These are phyloP conservation scores for Barypeithes pellucidus DNA, from an alignment of 2,888 invertebrate genomes.

Conservation along the genomic window DNA sequence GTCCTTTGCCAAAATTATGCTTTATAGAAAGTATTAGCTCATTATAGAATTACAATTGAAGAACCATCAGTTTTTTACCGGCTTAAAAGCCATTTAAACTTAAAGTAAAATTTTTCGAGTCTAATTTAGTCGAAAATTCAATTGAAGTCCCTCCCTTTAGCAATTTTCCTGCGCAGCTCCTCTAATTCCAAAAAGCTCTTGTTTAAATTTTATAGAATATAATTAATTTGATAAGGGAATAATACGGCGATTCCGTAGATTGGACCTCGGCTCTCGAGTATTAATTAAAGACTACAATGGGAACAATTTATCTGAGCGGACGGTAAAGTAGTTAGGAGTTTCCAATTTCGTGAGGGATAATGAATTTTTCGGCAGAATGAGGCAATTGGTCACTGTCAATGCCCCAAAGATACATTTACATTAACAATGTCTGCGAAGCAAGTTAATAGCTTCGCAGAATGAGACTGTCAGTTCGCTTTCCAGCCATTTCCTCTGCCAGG, in stretches of 20 bases:
- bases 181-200: constrained; percentile 39
- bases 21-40: background rate
- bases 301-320: constrained; percentile 61
- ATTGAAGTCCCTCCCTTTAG: constrained; percentile 37
- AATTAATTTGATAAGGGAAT: constrained; percentile 63
- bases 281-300: constrained; percentile 66
- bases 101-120: constrained; percentile 22
- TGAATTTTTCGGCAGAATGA: constrained; percentile 65
- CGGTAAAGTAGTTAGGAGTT: constrained; percentile 63
- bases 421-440: constrained; percentile 66
- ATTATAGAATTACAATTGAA: background rate
- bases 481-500: constrained; percentile 58
- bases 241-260: constrained; percentile 60
- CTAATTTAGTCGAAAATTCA: constrained; percentile 30
- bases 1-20: no score
- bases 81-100: constrained; percentile 3
- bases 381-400: constrained; percentile 68
- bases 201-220: constrained; percentile 55
- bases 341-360: constrained; percentile 66
- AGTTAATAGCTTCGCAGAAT: constrained; percentile 63
- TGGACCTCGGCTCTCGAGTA: constrained; percentile 55
- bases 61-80: background rate
- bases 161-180: constrained; percentile 42
- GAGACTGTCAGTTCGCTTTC: constrained; percentile 53
- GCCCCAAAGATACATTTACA: constrained; percentile 68